Percentiles rank a stretch among this genome's conserved stretches.
Evolutionary conservation across 2,113 vertebrate species (phyloP).

Genomic region (Cricetomys ansorgei): DNA sequence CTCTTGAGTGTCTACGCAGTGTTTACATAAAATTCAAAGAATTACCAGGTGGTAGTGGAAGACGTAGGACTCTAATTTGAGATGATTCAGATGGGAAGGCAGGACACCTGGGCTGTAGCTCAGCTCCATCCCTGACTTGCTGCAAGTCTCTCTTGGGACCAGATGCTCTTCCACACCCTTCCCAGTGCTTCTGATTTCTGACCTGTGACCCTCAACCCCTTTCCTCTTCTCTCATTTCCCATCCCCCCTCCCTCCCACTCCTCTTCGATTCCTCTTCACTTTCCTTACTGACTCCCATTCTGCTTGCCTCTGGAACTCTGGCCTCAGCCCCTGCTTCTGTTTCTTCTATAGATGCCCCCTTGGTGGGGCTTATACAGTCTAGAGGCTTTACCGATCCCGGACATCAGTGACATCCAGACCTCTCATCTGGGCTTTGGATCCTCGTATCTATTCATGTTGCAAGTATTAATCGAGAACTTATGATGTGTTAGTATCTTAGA

Average conservation of each 20-base stretch:
- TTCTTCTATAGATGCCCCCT: background rate
- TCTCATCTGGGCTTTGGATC: background rate
- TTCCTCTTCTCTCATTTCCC: too few relatives aligned
- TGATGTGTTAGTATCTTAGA: background rate
- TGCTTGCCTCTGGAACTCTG: background rate
- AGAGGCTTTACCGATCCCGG: background rate
- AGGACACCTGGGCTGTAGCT: slow-evolving; percentile 17
- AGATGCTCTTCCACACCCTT: background rate
- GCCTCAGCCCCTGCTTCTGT: background rate
- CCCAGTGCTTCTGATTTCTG: background rate
- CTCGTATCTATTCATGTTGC: background rate
- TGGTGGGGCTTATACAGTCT: background rate
- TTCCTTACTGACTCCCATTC: background rate
- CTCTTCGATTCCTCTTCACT: background rate
- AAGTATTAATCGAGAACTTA: background rate
- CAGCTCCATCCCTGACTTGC: background rate
- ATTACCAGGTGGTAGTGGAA: slow-evolving; percentile 56
- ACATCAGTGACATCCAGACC: background rate
- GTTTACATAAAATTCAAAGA: slow-evolving; percentile 56
- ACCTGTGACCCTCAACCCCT: background rate
- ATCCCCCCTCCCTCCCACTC: background rate
- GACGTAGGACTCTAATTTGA: slow-evolving; percentile 24
- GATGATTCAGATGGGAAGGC: slow-evolving; percentile 3
- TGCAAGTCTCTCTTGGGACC: background rate
- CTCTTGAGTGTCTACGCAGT: slow-evolving; percentile 2